Conservation (phyloP, 2,113 vertebrate species). For the Oreochromis tanganicae region DNA sequence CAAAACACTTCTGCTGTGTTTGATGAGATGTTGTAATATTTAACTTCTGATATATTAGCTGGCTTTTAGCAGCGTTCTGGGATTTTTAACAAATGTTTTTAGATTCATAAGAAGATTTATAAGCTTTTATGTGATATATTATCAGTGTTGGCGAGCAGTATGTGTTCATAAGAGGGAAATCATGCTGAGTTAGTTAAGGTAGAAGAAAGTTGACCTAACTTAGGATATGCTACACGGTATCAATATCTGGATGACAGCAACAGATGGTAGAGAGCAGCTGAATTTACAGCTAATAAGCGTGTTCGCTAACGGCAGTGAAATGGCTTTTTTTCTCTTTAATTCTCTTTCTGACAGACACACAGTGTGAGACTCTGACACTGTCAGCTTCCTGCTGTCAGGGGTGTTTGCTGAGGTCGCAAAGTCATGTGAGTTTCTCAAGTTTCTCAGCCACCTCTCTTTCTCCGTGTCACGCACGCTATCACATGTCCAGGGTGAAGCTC, state of each 20-base stretch:
- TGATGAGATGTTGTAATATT: background rate
- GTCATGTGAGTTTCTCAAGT: conserved; percentile 24
- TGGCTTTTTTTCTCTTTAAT: background rate
- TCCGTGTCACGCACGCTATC: background rate
- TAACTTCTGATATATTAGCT: background rate
- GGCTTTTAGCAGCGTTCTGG: background rate
- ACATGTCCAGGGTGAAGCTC: background rate
- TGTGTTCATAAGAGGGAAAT: background rate
- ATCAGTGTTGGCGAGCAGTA: background rate
- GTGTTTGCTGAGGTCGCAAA: conserved; percentile 40
- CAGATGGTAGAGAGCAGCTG: background rate
- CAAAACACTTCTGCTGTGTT: background rate
- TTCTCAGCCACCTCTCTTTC: conserved; percentile 22
- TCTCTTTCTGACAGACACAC: background rate
- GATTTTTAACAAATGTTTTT: background rate
- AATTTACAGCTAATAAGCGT: background rate
- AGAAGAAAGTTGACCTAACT: background rate
- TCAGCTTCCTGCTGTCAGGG: background rate
- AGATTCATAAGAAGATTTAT: background rate
- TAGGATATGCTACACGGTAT: background rate
- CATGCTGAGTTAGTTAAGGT: background rate
- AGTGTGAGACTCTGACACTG: background rate
- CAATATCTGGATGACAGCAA: background rate
- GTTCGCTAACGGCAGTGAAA: background rate
- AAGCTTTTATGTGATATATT: fast-evolving